These are phyloP conservation scores for Champsocephalus esox DNA, from an alignment of 2,797 vertebrate genomes.

Conservation along the genomic window DNA sequence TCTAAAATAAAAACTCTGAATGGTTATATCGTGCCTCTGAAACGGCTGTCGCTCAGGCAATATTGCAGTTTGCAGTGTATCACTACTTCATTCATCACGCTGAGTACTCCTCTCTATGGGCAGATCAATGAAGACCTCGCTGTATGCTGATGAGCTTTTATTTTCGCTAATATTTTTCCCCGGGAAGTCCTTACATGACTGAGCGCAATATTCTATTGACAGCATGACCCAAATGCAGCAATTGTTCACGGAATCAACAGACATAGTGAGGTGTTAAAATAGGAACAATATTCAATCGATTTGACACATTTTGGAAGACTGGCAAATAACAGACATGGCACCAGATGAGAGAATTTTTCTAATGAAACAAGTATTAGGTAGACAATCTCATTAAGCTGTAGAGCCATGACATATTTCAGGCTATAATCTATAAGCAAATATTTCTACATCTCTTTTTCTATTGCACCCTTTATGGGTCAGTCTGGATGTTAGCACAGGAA, in stretches of 20 bases:
- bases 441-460: constrained; percentile 26
- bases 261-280: constrained; percentile 40
- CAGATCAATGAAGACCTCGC: constrained; percentile 59
- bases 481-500: constrained; percentile 50
- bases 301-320: constrained; percentile 56
- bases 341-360: constrained; percentile 57
- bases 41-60: constrained; percentile 50
- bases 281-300: constrained; percentile 58
- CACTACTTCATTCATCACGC: constrained; percentile 63
- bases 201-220: constrained; percentile 58
- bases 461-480: constrained; percentile 55
- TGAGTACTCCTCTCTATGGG: constrained; percentile 36
- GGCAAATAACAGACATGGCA: constrained; percentile 61
- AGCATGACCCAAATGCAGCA: constrained; percentile 67
- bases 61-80: constrained; percentile 48
- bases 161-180: constrained; percentile 54
- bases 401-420: constrained; percentile 56
- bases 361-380: constrained; percentile 57
- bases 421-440: constrained; percentile 78
- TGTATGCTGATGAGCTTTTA: constrained; percentile 60
- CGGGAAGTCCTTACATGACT: constrained; percentile 49
- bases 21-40: constrained; percentile 57
- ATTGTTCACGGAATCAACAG: constrained; percentile 49
- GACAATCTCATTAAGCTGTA: constrained; percentile 50
- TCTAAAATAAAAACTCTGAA: constrained; percentile 63